Evolutionary conservation across 2,797 vertebrate genomes (phyloP).

Genomic region (Halcyon chelicuti): DNA sequence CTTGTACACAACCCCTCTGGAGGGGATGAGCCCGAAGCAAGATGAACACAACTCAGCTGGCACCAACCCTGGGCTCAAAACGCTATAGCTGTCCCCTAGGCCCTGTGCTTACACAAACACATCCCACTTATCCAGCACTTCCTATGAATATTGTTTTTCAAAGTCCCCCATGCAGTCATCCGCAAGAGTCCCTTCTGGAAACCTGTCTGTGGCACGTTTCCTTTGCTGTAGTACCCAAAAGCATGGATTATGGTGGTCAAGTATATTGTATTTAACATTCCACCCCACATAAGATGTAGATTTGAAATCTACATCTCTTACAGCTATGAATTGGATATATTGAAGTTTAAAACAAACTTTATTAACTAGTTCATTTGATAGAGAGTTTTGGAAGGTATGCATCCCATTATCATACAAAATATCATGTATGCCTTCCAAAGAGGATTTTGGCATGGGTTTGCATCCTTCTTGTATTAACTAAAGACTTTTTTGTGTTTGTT

Average conservation of each 20-base stretch:
- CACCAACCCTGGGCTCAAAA: not conserved
- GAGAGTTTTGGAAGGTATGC: not conserved
- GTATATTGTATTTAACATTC: not conserved
- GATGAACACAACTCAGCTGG: not conserved
- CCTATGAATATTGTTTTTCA: not conserved
- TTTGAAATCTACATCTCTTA: not conserved
- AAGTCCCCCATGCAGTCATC: not conserved
- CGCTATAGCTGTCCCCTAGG: not conserved
- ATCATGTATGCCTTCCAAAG: not conserved
- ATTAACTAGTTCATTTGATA: not conserved
- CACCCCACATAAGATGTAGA: not conserved
- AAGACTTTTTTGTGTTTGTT: not conserved
- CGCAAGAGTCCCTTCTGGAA: not conserved
- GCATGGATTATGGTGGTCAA: not conserved
- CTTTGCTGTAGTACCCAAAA: not conserved
- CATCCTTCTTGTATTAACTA: not conserved
- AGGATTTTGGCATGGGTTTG: not conserved
- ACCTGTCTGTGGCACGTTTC: not conserved
- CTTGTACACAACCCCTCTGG: not conserved
- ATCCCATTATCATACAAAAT: not conserved
- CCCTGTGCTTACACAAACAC: not conserved
- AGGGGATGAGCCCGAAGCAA: not conserved
- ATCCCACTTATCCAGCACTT: not conserved
- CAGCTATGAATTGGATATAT: not conserved
- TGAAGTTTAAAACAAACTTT: not conserved